These are phyloP conservation scores for Drosophila quinaria DNA, from an alignment of 2,888 invertebrate species.

Conservation along the genomic window DNA sequence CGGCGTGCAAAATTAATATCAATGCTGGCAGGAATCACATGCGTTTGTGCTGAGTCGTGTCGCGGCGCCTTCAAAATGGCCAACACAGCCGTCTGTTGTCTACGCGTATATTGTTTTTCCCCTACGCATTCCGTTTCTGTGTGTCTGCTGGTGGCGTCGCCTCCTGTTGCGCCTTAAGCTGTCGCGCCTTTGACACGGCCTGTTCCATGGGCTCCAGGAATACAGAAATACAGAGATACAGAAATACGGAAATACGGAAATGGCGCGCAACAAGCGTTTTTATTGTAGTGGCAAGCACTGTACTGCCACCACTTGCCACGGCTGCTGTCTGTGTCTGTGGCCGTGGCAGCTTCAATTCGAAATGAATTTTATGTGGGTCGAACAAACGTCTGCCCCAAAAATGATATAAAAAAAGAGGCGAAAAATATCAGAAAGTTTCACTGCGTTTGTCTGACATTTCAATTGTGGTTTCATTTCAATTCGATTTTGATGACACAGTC, in stretches of 20 bases:
- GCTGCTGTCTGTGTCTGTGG: constrained; percentile 11
- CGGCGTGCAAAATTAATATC: constrained; percentile 39
- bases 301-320: constrained; percentile 10
- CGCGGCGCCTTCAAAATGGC: constrained; percentile 52
- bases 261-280: constrained; percentile 65
- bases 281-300: constrained; percentile 40
- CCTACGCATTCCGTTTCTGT: constrained; percentile 15
- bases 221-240: background rate
- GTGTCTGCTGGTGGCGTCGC: constrained; percentile 47
- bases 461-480: constrained; percentile 77
- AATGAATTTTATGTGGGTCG: constrained; percentile 70
- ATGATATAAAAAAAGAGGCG: constrained; percentile 1
- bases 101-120: constrained; percentile 35
- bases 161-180: constrained; percentile 74
- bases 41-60: background rate
- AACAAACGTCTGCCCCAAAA: constrained; percentile 26
- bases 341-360: constrained; percentile 47
- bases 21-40: constrained; percentile 30
- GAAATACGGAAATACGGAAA: constrained; percentile 23
- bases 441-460: constrained; percentile 73
- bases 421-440: constrained; percentile 56
- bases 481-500: constrained; percentile 77
- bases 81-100: constrained; percentile 47
- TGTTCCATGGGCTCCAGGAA: constrained; percentile 37
- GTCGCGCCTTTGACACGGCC: constrained; percentile 34